A percentile compares a stretch with the other conserved stretches of the same genome.
phyloP scores from a whole-genome alignment of 2,113 vertebrate species.

The Melozone crissalis region DNA sequence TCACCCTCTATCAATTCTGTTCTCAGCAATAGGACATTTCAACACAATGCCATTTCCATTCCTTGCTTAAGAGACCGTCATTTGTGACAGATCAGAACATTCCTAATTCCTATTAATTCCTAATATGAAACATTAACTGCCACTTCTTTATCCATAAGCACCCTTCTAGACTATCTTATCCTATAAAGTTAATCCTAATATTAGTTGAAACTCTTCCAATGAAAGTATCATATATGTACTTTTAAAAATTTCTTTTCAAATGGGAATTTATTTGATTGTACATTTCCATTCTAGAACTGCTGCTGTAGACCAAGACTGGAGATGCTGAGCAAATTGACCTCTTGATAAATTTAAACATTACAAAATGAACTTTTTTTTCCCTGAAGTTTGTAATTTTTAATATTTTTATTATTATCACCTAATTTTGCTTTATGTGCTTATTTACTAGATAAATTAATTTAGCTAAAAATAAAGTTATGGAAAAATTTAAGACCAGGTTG shows the following conservation, averaged over 20 bases:
- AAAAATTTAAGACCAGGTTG: neutral
- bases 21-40: neutral
- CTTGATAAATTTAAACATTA: neutral
- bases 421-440: neutral
- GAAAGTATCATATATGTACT: neutral
- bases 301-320: neutral
- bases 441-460: neutral
- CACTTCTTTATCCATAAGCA: neutral
- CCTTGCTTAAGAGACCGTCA: neutral
- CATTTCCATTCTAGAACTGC: neutral
- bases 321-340: neutral
- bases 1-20: rapidly evolving
- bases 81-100: neutral
- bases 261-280: neutral
- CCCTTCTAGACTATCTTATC: neutral
- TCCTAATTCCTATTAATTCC: neutral
- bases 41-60: neutral
- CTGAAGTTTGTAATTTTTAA: neutral
- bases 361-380: neutral
- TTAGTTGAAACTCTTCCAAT: neutral
- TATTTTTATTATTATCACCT: neutral
- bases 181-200: neutral
- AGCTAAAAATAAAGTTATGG: neutral
- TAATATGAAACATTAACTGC: neutral
- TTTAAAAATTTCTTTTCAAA: neutral